These are phyloP conservation scores for Drosophila dives DNA, from an alignment of 2,888 invertebrate species.

Conservation along the genomic window DNA sequence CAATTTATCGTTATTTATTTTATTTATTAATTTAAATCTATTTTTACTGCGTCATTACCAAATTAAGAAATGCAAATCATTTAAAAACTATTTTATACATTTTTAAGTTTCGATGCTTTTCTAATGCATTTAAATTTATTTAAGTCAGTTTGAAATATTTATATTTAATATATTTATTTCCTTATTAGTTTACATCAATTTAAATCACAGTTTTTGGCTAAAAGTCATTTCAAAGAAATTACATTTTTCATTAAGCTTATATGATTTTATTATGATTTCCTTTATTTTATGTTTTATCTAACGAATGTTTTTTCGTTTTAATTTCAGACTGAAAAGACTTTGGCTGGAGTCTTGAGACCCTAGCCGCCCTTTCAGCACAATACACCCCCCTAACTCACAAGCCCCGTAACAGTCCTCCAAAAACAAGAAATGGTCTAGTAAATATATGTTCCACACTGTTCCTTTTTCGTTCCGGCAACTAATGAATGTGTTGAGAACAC, in stretches of 20 bases:
- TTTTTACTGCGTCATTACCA: not conserved
- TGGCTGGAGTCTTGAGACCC: slow-evolving; percentile 88
- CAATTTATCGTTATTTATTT: not conserved
- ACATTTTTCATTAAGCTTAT: not conserved
- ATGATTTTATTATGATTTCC: slow-evolving; percentile 11
- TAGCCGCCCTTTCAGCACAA: slow-evolving; percentile 66
- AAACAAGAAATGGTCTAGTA: slow-evolving; percentile 12
- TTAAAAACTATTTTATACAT: not conserved
- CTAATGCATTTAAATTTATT: not conserved
- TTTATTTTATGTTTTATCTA: slow-evolving; percentile 32
- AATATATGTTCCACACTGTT: slow-evolving; percentile 31
- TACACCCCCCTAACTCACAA: slow-evolving; percentile 6
- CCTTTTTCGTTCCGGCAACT: slow-evolving; percentile 30
- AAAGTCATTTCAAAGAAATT: not conserved
- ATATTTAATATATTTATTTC: not conserved
- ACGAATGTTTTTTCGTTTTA: slow-evolving; percentile 14
- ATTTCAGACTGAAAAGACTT: slow-evolving; percentile 90
- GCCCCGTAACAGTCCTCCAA: slow-evolving; percentile 11
- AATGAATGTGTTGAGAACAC: slow-evolving; percentile 24
- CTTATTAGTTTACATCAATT: not conserved
- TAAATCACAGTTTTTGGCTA: not conserved
- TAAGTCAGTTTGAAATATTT: not conserved
- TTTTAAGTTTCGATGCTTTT: no score
- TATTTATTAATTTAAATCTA: not conserved
- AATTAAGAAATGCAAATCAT: not conserved